These are phyloP conservation scores for Gallinago stenura DNA, from an alignment of 2,797 vertebrate genomes.

Conservation along the genomic window DNA sequence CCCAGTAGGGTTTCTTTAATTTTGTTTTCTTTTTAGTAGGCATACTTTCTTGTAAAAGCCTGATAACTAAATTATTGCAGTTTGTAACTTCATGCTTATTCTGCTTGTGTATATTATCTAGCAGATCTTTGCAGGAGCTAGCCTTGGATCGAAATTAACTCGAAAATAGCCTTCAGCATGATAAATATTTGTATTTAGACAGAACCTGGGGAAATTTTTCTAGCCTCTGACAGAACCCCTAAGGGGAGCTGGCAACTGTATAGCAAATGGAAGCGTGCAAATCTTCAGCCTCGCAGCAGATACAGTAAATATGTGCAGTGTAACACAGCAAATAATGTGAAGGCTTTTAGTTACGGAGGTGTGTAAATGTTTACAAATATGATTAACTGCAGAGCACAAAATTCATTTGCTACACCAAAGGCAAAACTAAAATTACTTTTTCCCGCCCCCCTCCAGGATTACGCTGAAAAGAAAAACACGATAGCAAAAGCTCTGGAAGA, in stretches of 20 bases:
- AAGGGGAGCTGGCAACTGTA: neutral
- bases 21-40: neutral
- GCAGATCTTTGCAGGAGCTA: neutral
- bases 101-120: neutral
- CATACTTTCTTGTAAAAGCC: neutral
- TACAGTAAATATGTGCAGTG: conserved; percentile 10
- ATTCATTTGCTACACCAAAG: neutral
- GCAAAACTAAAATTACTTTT: conserved; percentile 58
- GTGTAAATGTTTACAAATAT: conserved; percentile 62
- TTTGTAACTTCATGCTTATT: neutral
- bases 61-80: neutral
- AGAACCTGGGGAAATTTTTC: neutral
- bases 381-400: conserved; percentile 50
- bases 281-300: neutral
- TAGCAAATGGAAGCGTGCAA: conserved; percentile 31
- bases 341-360: conserved; percentile 27
- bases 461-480: conserved; percentile 88
- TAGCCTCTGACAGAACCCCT: neutral
- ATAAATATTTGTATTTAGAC: conserved; percentile 52
- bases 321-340: conserved; percentile 14
- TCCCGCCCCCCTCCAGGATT: conserved; percentile 79
- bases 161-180: neutral
- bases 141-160: neutral
- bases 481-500: conserved; percentile 88
- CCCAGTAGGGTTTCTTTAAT: neutral